A percentile compares a stretch with the other conserved stretches of the same genome.
Conservation (phyloP, 2,888 invertebrate genomes). For the Podotricha telesiphe region DNA sequence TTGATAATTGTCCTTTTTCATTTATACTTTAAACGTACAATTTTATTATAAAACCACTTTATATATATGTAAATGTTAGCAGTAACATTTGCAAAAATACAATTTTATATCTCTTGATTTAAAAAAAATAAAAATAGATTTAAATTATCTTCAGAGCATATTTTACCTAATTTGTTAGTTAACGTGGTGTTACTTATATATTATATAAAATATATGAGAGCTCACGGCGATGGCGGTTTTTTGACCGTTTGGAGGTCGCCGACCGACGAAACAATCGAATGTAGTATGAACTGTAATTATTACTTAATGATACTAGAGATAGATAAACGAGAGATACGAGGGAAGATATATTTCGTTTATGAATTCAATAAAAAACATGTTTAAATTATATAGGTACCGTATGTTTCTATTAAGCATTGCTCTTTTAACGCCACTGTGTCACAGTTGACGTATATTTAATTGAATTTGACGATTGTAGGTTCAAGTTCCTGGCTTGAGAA, state of each 20-base stretch:
- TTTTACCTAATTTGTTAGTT: conserved; percentile 9
- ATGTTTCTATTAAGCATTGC: neutral
- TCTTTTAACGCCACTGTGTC: too few species aligned
- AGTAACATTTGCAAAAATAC: too few species aligned
- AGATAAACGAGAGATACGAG: conserved; percentile 22
- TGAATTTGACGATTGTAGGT: too few species aligned
- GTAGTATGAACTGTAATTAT: conserved; percentile 34
- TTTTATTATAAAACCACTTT: too few species aligned
- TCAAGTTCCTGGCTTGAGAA: too few species aligned
- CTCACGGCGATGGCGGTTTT: conserved; percentile 52
- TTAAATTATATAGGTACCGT: neutral
- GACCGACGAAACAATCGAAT: conserved; percentile 65
- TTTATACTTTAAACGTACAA: too few species aligned
- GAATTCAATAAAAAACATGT: neutral
- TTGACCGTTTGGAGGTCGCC: conserved; percentile 61
- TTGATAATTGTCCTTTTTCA: too few species aligned
- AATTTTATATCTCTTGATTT: too few species aligned
- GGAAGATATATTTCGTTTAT: conserved; percentile 8
- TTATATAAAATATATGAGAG: conserved; percentile 29
- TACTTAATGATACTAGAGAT: conserved; percentile 28
- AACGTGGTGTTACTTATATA: conserved; percentile 21
- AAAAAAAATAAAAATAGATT: neutral
- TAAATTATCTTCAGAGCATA: neutral
- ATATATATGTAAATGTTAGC: too few species aligned
- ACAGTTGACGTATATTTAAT: too few species aligned